Evolutionary conservation across 2,113 vertebrate species (phyloP), one percentile per base, ranked within the genome.

Genomic region (Labrus mixtus): DNA sequence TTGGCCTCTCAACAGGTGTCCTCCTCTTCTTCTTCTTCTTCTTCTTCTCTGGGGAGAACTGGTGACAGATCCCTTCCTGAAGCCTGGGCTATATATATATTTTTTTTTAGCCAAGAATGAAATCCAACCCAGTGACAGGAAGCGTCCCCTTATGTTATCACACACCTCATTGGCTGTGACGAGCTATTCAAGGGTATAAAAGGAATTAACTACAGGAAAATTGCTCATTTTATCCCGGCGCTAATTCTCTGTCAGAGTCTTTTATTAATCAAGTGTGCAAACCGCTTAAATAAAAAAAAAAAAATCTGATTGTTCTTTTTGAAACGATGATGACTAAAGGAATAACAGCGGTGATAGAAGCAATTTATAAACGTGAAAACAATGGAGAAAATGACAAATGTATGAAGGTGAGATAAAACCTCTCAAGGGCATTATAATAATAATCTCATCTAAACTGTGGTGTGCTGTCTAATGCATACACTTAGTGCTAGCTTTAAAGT

Each of bases 401-500:
- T n/a, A 53, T 79, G 51, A 64, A 88, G 59, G 85, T 88, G 88
- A 78, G 65, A 69, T 79, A 81, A 90, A 81, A 25, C 69, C 71
- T 22, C 45, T n/a, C 33, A 37, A 84, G 68, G 78, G 68, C 88
- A 89, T 90, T 85, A 75, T 58, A 66, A 62, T 57, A 73, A 87
- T 79, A 66, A 79, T 78, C 61, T 85, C 72, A 67, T 81, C 78
- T 82, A 25, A 65, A 76, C 70, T 84, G 74, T 64, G 48, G 76
- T 76, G 54, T 36, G 67, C 62, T 74, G 75, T 75, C 48, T 64
- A 76, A 74, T 71, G 68, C 58, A 53, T 64, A 37, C 79, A 56
- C 58, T 78, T 76, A 74, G 53, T 15, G 15, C 43, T 43, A 46
- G 70, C 76, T 76, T 68, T 72, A 22, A 62, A 77, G 41, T 41